phyloP scores from a whole-genome alignment of 2,888 invertebrate species.

The Lordiphosa andalusiaca region DNA sequence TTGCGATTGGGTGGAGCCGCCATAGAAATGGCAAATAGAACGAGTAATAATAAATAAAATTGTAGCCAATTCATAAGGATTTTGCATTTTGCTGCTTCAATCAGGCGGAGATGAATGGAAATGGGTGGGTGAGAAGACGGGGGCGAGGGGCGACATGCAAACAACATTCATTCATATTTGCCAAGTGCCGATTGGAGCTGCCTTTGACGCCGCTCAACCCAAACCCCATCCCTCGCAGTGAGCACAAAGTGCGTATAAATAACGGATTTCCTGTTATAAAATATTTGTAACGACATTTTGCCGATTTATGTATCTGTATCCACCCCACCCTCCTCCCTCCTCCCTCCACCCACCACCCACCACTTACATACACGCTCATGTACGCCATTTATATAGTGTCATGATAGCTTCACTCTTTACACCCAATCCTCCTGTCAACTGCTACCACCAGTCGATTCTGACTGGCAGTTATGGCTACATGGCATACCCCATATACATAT shows the following conservation, averaged over 20 bases:
- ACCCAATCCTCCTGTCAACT: constrained; percentile 22
- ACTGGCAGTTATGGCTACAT: constrained; percentile 54
- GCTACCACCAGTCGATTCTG: constrained; percentile 58
- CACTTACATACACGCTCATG: neutral
- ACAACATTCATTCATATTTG: constrained; percentile 73
- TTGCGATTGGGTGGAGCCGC: constrained; percentile 22
- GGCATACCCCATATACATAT: constrained; percentile 1
- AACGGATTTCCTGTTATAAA: constrained; percentile 74
- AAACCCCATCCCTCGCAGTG: constrained; percentile 6
- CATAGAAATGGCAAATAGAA: constrained; percentile 62
- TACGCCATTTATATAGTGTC: constrained; percentile 17
- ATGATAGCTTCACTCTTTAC: constrained; percentile 12
- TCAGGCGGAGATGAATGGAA: constrained; percentile 20
- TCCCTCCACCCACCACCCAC: too few species aligned
- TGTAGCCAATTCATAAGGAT: constrained; percentile 76
- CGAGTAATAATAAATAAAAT: constrained; percentile 73
- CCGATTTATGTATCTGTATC: constrained; percentile 58
- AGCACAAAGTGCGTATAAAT: constrained; percentile 73
- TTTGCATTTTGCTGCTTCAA: constrained; percentile 64
- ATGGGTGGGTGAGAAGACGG: neutral
- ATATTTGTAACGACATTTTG: constrained; percentile 73
- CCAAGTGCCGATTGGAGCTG: constrained; percentile 50
- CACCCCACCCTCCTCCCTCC: too few species aligned
- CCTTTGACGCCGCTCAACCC: neutral
- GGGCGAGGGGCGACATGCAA: constrained; percentile 53